Evolutionary conservation across 2,113 vertebrate species (phyloP).

Genomic region (Muntiacus reevesi): DNA sequence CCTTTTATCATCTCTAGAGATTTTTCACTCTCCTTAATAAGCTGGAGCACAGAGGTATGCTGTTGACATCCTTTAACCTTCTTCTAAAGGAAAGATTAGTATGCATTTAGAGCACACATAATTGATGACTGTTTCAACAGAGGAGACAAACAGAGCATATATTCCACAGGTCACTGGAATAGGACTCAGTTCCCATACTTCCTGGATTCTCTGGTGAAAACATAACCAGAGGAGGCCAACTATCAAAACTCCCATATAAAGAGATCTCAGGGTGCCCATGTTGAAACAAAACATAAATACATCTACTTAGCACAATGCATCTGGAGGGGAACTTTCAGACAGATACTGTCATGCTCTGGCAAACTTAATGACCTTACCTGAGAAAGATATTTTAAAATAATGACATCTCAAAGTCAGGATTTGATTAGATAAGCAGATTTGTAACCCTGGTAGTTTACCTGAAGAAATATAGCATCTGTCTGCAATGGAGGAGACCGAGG

Average conservation of each 20-base stretch:
- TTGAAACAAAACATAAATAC: background rate
- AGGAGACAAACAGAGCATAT: background rate
- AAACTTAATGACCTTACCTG: background rate
- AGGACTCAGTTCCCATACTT: background rate
- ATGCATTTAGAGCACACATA: background rate
- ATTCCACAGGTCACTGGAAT: background rate
- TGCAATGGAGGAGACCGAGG: background rate
- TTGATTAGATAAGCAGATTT: background rate
- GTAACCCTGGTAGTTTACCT: background rate
- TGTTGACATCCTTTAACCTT: conserved; percentile 17
- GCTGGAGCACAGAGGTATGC: background rate
- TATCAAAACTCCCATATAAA: background rate
- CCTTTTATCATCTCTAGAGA: background rate
- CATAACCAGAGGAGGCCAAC: background rate
- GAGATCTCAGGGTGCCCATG: background rate
- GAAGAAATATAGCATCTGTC: background rate
- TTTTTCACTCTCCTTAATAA: conserved; percentile 24
- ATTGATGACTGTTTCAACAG: background rate
- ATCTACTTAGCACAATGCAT: background rate
- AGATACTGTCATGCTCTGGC: background rate
- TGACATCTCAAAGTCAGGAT: background rate
- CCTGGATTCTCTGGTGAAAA: background rate
- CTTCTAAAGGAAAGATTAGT: conserved; percentile 7
- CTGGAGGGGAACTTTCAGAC: background rate
- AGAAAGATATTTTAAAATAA: background rate